These are phyloP conservation scores for Microhierax caerulescens DNA, from an alignment of 2,797 vertebrate species.

Conservation along the genomic window DNA sequence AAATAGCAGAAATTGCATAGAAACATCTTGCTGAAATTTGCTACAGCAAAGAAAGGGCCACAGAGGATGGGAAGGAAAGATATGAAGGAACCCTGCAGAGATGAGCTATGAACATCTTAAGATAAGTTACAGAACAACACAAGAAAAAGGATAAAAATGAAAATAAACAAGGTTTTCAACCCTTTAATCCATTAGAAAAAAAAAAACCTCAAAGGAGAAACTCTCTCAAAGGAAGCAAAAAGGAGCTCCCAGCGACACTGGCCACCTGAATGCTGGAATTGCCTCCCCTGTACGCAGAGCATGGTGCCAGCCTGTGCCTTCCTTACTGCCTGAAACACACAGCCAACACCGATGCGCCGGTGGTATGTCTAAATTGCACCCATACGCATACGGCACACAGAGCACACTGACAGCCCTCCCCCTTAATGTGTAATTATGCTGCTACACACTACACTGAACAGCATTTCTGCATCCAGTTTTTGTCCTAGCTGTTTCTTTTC, in stretches of 20 bases:
- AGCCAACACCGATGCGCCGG: not conserved
- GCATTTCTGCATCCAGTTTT: not conserved
- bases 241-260: not conserved
- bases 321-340: not conserved
- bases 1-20: not conserved
- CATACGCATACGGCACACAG: rapidly evolving
- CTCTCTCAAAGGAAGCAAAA: not conserved
- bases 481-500: not conserved
- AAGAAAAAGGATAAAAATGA: not conserved
- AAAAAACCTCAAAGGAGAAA: not conserved
- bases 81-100: not conserved
- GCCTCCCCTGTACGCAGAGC: not conserved
- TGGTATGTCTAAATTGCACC: not conserved
- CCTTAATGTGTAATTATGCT: not conserved
- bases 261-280: not conserved
- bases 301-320: not conserved
- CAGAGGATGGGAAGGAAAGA: not conserved
- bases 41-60: not conserved
- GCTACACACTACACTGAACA: not conserved
- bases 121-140: not conserved
- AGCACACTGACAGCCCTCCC: not conserved
- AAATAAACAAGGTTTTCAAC: not conserved
- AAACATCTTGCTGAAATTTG: not conserved
- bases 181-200: not conserved
- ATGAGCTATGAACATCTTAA: not conserved